Base-by-base conservation (phyloP, 2,113 vertebrate genomes). In the Limanda limanda region DNA sequence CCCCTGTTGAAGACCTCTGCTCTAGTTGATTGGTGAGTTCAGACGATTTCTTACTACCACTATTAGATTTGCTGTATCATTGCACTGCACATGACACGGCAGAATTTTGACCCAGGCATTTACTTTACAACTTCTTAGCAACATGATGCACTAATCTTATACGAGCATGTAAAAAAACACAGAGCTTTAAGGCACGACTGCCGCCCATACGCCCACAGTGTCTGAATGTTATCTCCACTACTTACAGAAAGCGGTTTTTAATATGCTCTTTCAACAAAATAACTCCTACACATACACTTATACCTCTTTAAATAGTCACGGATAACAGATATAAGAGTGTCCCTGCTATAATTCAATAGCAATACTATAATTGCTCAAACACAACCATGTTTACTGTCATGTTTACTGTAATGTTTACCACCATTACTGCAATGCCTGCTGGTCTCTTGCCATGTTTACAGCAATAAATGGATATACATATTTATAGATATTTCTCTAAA, bases 251-350 rank as follows among this genome's bases (percentile, higher is more conserved):
- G 40, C 23, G 13, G 45, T 61, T 45, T 78, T 61, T 23, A 77
- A 76, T 76, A 40, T 25, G 40, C 12, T 45, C 57, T 79, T 74
- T 69, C 65, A 79, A 42, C 67, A 74, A 55, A 45, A 67, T 61
- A 67, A 73, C 81, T 71, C 86, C 81, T 54, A 79, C 82, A 54
- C 57, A 18, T 18, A 61, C 78, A 79, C 79, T 85, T 65, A 48
- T 67, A 69, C 56, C 0, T 79, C 76, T 82, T 74, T 27, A 81
- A 81, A 88, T 85, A 84, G 68, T 60, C 10, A 14, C 13, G 4
- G 27, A 37, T 58, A 67, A 66, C 68, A 72, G 47, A 61, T 69
- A 13, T 31, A 37, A 64, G 52, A 73, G 11, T 59, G 23, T 45
- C 56, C 20, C 23, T 71, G 23, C 51, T 25, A 68, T 58, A 68